Evolutionary conservation across 2,888 invertebrate genomes (phyloP).

Genomic region (Tenthredo amoena): DNA sequence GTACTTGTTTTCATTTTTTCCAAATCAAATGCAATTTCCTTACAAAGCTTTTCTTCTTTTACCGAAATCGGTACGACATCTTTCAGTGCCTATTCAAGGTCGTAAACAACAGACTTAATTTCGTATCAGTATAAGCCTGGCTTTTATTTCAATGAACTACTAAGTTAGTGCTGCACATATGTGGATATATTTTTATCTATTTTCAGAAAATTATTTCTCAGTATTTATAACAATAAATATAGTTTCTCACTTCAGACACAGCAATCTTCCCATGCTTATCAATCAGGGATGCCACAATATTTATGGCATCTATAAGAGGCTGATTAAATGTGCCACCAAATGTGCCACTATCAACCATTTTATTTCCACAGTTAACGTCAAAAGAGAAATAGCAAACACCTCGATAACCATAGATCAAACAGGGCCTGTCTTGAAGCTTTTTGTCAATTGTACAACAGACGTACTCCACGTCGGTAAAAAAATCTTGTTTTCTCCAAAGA

Average conservation of each 20-base stretch:
- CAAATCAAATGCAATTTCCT: conserved; percentile 55
- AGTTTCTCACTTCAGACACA: conserved; percentile 57
- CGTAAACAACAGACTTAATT: background rate
- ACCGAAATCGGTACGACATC: conserved; percentile 58
- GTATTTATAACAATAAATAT: conserved; percentile 16
- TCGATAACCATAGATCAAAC: conserved; percentile 64
- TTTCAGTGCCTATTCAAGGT: conserved; percentile 56
- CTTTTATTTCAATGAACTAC: background rate
- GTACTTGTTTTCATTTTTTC: conserved; percentile 58
- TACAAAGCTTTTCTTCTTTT: conserved; percentile 56
- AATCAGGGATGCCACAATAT: conserved; percentile 59
- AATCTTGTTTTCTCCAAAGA: conserved; percentile 58
- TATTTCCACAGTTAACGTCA: conserved; percentile 60
- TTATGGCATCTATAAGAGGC: conserved; percentile 62
- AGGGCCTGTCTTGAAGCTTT: conserved; percentile 60
- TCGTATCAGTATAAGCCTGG: background rate
- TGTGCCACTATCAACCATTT: conserved; percentile 61
- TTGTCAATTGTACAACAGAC: conserved; percentile 63
- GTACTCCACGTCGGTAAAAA: conserved; percentile 62
- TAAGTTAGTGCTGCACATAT: background rate
- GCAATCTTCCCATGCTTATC: conserved; percentile 62
- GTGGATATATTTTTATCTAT: background rate
- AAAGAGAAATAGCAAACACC: conserved; percentile 63
- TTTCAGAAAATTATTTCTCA: background rate
- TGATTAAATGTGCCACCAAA: conserved; percentile 65